Base-by-base conservation (phyloP, 2,888 invertebrate species). In the Imbricaverruca yamaguchii region DNA sequence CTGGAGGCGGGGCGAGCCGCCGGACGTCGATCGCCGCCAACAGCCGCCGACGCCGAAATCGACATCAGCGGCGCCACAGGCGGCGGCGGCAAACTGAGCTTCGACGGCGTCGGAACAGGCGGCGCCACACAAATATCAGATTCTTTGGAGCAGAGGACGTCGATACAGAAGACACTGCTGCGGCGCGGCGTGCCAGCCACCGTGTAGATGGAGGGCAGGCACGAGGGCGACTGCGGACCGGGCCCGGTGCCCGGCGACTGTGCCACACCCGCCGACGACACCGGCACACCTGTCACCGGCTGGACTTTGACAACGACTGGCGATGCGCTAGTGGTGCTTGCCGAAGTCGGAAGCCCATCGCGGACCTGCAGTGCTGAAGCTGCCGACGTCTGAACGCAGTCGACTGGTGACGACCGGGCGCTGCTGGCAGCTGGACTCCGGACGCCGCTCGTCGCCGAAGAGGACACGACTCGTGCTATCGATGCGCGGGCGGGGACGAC, bases 141-240 rank as follows among this genome's bases (percentile, higher is more conserved):
- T 55, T 74, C 74, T 55, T 74, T 74, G 9, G 74, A 74, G 12
- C 74, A 74, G 74, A 74, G 74, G 1, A 74, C 74, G 55, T 74
- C 74, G 74, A 74, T 74, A 21, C 74, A 74, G 74, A 74, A 74
- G 13, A 74, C 23, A 4, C 23, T 53, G 55, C 74, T 55, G 53
- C 74, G 74, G 2, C 74, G 74, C 21, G 74, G 53, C 21, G 74
- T 55, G 9, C 74, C 74, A 3, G 74, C 74, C 21, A 74, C 18
- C 18, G 74, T 74, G 74, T 74, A 74, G 74, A 74, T 74, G 53
- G 74, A 74, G 10, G 74, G n/a, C 74, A 55, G 74, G 21, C 8
- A 12, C 12, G 69, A 7, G 4, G 69, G 69, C 69, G 69, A 39
- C 39, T 39, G 69, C 25, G 69, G 39, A 15, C 39, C 15, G 25